A percentile compares a stretch with the other conserved stretches of the same genome.
These are phyloP conservation scores for Argynnis bischoffii DNA, from an alignment of 2,888 invertebrate species.

Conservation along the genomic window DNA sequence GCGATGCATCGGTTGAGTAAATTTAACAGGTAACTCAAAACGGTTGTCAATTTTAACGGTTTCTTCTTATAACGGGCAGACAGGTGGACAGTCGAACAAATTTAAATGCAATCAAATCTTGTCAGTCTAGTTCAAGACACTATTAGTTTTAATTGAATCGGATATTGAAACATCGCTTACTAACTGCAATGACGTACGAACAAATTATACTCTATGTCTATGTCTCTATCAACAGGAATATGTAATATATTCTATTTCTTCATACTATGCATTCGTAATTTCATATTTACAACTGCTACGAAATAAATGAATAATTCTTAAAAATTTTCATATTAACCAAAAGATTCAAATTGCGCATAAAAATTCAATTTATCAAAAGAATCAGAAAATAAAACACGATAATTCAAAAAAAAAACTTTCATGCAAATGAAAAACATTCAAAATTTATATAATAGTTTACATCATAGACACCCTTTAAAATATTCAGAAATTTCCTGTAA, in stretches of 20 bases:
- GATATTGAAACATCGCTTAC: slow-evolving; percentile 30
- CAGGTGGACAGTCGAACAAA: slow-evolving; percentile 43
- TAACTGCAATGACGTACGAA: slow-evolving; percentile 14
- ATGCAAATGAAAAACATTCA: too few species aligned
- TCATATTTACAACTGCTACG: neutral
- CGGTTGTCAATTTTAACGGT: slow-evolving; percentile 51
- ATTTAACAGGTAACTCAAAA: slow-evolving; percentile 49
- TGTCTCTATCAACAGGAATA: slow-evolving; percentile 9
- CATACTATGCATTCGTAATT: neutral
- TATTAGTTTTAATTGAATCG: slow-evolving; percentile 40
- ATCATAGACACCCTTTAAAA: too few species aligned
- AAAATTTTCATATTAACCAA: too few species aligned
- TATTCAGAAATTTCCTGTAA: too few species aligned
- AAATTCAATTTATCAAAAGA: too few species aligned
- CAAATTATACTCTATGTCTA: slow-evolving; percentile 12
- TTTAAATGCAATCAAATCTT: slow-evolving; percentile 43
- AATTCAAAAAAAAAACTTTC: too few species aligned
- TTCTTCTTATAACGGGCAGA: slow-evolving; percentile 40
- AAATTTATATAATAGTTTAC: too few species aligned
- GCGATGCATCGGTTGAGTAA: slow-evolving; percentile 35
- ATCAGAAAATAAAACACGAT: too few species aligned
- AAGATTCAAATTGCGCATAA: too few species aligned
- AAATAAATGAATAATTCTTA: too few species aligned
- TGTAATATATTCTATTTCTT: neutral
- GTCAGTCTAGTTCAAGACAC: slow-evolving; percentile 40